These are phyloP conservation scores for Halcyon malimbica DNA, from an alignment of 2,113 vertebrate genomes.

Conservation along the genomic window DNA sequence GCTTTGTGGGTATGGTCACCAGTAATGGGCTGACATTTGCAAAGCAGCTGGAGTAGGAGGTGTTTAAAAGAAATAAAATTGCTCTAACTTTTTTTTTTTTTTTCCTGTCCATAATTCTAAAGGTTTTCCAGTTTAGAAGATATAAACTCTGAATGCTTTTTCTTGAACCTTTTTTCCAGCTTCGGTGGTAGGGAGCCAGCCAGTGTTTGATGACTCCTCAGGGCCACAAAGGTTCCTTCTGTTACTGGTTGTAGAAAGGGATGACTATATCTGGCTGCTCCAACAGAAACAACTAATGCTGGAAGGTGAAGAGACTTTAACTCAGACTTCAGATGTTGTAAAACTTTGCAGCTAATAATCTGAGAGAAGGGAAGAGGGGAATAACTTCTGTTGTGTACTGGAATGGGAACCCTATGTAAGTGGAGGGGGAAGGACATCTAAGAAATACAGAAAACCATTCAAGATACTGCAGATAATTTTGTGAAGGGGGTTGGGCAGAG, in stretches of 20 bases:
- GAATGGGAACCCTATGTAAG: neutral
- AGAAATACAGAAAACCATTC: neutral
- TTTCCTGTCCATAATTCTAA: neutral
- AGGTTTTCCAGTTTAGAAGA: neutral
- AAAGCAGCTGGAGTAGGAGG: neutral
- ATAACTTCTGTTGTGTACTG: neutral
- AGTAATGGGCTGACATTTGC: neutral
- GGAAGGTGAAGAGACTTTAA: neutral
- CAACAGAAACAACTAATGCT: neutral
- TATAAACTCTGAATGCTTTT: neutral
- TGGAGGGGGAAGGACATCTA: neutral
- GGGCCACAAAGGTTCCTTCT: neutral
- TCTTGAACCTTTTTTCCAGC: neutral
- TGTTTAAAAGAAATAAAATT: neutral
- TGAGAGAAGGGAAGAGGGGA: neutral
- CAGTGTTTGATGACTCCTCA: neutral
- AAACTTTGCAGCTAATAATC: neutral
- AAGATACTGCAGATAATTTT: neutral
- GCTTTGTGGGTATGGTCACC: accelerated
- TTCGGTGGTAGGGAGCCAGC: neutral
- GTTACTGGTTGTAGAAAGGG: neutral
- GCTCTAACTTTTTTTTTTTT: neutral
- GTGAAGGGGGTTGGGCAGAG: neutral
- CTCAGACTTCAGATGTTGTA: neutral
- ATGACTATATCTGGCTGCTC: neutral